phyloP scores from a whole-genome alignment of 2,797 vertebrate genomes.

The Notolabrus celidotus region DNA sequence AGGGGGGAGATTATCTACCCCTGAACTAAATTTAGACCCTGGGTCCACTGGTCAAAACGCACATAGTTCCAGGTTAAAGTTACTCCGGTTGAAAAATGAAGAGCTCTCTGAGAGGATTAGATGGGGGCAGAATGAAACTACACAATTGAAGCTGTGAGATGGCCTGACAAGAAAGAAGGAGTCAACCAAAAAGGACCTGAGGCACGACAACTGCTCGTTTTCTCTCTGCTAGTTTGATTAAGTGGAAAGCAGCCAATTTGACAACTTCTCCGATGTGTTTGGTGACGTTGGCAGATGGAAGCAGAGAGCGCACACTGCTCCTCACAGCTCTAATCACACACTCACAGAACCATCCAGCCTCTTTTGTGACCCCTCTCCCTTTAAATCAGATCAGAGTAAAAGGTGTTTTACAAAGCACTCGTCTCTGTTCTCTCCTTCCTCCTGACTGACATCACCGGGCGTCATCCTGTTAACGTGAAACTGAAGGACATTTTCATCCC shows the following conservation, averaged over 20 bases:
- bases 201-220: background rate
- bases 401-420: background rate
- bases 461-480: conserved; percentile 59
- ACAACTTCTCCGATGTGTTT: background rate
- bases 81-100: too few relatives aligned
- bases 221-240: too few relatives aligned
- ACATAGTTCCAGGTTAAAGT: too few relatives aligned
- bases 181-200: background rate
- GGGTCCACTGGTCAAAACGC: too few relatives aligned
- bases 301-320: background rate
- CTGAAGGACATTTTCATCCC: conserved; percentile 60
- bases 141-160: background rate
- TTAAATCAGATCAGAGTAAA: background rate
- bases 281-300: background rate
- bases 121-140: background rate
- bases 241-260: background rate
- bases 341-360: background rate
- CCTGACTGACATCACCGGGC: conserved; percentile 15
- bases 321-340: background rate
- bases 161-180: too few relatives aligned
- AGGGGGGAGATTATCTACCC: too few relatives aligned
- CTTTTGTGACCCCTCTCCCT: background rate
- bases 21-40: too few relatives aligned
- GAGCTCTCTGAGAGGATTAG: too few relatives aligned
- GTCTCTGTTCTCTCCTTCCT: conserved; percentile 3